These are phyloP conservation scores for Pan troglodytes DNA, from an alignment of 2,113 vertebrate species.

Conservation along the genomic window NHGRI_mPanTro3-v2.1_pri NC_086015.1:69133001-69133500, in stretches of 20 bases:
- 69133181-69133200: conserved; percentile 12
- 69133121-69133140: neutral
- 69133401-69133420: neutral
- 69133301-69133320: neutral
- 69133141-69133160: neutral
- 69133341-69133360: neutral
- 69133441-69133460: neutral
- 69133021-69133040: neutral
- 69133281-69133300: neutral
- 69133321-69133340: neutral
- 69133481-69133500: neutral
- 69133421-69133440: neutral
- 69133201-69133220: neutral
- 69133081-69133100: neutral
- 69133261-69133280: neutral
- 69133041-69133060: neutral
- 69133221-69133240: neutral
- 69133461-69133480: neutral
- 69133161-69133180: neutral
- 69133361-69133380: neutral
- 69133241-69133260: neutral
- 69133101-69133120: neutral
- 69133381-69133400: neutral
- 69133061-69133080: neutral
- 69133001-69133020: neutral